phyloP scores from a whole-genome alignment of 2,888 invertebrate genomes.

The Noctua janthe region DNA sequence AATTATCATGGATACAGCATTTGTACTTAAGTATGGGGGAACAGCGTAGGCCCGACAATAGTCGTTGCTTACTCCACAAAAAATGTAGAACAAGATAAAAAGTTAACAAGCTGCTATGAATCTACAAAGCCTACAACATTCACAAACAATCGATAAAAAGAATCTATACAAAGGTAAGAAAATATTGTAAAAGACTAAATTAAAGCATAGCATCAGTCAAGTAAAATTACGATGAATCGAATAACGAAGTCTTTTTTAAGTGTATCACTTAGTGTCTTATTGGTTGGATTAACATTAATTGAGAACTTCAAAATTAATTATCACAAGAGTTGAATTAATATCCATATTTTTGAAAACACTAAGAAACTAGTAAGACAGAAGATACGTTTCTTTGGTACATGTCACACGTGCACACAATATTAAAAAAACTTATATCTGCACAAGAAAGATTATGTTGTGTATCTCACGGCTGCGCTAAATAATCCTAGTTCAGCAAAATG shows the following conservation, averaged over 20 bases:
- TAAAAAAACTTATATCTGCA: background rate
- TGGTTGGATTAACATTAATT: background rate
- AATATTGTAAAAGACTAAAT: no score
- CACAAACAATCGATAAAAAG: no score
- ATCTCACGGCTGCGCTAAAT: background rate
- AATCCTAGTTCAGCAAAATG: background rate
- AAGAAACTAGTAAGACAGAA: background rate
- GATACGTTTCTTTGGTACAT: background rate
- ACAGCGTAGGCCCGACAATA: no score
- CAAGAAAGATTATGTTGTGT: background rate
- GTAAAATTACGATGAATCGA: background rate
- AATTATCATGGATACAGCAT: no score
- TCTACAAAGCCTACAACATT: no score
- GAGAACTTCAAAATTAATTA: background rate
- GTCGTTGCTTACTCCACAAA: no score
- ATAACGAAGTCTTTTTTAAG: background rate
- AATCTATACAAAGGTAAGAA: no score
- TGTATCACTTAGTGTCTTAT: background rate
- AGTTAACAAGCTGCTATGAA: no score
- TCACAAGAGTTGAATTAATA: background rate
- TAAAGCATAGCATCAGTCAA: background rate
- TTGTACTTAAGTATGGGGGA: no score
- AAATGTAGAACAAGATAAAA: no score
- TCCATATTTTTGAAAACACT: background rate
- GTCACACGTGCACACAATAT: background rate